Evolutionary conservation across 2,113 vertebrate species (phyloP).

Genomic region (Hippoglossus stenolepis): DNA sequence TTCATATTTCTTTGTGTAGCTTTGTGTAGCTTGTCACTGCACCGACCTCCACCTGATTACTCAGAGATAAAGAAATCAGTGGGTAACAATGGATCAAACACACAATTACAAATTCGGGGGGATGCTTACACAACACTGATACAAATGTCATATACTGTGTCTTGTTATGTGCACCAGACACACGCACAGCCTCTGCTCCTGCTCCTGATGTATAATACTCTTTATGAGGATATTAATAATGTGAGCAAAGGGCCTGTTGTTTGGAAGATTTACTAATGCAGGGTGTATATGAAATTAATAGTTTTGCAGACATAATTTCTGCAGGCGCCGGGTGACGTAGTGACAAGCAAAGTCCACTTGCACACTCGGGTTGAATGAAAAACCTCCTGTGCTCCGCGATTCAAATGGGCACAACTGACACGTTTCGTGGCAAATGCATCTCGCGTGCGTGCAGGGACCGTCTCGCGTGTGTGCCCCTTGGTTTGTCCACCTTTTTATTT

Average conservation of each 20-base stretch:
- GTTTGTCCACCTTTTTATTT: constrained; percentile 10
- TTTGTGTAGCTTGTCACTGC: constrained; percentile 13
- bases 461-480: not conserved
- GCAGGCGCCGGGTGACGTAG: constrained; percentile 67
- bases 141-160: not conserved
- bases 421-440: not conserved
- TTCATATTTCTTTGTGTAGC: constrained; percentile 7
- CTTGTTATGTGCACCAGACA: not conserved
- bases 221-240: not conserved
- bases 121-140: constrained; percentile 7
- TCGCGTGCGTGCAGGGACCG: not conserved
- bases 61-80: not conserved
- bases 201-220: not conserved
- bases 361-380: constrained; percentile 48
- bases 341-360: constrained; percentile 61
- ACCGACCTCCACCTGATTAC: not conserved
- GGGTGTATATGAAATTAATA: constrained; percentile 22
- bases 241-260: not conserved
- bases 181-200: not conserved
- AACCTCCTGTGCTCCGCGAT: constrained; percentile 46
- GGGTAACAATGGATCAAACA: not conserved
- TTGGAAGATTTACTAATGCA: not conserved
- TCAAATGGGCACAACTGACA: constrained; percentile 5
- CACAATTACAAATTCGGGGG: no score
- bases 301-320: constrained; percentile 50